phyloP scores from a whole-genome alignment of 2,113 vertebrate genomes.

The Channa maculata region DNA sequence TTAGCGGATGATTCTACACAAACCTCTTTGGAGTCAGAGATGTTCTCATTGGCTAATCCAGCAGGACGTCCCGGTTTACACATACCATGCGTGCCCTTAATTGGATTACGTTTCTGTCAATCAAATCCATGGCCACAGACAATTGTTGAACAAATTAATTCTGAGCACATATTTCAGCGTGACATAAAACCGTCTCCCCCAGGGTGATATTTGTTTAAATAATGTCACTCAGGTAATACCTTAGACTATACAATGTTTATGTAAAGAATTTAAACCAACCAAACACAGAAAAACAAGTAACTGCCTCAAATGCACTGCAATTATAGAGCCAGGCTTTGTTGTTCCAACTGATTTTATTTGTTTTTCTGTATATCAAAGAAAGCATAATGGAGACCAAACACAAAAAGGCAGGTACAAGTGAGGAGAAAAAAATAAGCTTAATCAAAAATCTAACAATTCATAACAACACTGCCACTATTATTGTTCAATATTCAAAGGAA shows the following conservation, averaged over 20 bases:
- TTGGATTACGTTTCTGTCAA: conserved; percentile 59
- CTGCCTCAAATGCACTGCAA: neutral
- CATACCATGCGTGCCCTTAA: conserved; percentile 51
- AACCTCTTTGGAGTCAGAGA: conserved; percentile 11
- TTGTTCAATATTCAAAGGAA: conserved; percentile 84
- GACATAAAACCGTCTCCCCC: neutral
- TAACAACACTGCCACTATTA: conserved; percentile 85
- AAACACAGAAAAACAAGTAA: neutral
- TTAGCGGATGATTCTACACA: neutral
- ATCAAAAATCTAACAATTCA: conserved; percentile 84
- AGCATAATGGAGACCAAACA: conserved; percentile 86
- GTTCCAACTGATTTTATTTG: conserved; percentile 83
- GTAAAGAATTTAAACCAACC: neutral
- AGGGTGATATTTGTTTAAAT: conserved; percentile 37
- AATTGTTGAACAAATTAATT: conserved; percentile 52
- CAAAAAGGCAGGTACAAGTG: conserved; percentile 85
- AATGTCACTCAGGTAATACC: neutral
- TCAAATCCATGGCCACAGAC: conserved; percentile 37
- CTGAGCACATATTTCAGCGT: conserved; percentile 13
- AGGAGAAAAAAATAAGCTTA: conserved; percentile 79
- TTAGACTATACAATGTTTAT: neutral
- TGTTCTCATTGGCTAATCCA: conserved; percentile 60
- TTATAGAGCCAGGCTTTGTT: conserved; percentile 33
- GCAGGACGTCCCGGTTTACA: conserved; percentile 50
- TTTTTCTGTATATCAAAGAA: conserved; percentile 86